These are phyloP conservation scores for Agrotis puta DNA, from an alignment of 2,888 invertebrate species.

Conservation along the genomic window DNA sequence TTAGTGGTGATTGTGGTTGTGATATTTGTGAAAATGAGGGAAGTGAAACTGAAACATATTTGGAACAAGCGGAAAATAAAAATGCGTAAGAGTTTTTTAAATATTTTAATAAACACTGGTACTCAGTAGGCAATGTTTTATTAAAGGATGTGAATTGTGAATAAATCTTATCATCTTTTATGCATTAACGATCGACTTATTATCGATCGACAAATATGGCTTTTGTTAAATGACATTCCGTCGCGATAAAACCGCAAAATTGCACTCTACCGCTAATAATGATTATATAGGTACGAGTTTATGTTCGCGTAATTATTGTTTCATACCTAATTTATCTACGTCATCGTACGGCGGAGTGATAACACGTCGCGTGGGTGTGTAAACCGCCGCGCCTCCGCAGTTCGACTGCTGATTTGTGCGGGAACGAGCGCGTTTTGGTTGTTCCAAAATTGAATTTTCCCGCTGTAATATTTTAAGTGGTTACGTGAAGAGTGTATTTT, in stretches of 20 bases:
- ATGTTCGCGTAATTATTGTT: conserved; percentile 59
- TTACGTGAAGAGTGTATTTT: conserved; percentile 59
- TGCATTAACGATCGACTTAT: conserved; percentile 24
- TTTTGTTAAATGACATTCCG: conserved; percentile 38
- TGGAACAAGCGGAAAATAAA: conserved; percentile 45
- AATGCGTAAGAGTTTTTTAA: conserved; percentile 44
- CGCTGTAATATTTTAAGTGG: conserved; percentile 59
- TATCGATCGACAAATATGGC: conserved; percentile 45
- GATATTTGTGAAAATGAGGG: conserved; percentile 52
- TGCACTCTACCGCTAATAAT: conserved; percentile 54
- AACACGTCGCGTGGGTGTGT: conserved; percentile 73
- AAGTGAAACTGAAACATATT: conserved; percentile 50
- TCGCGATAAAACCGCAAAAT: conserved; percentile 59
- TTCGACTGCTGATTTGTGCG: conserved; percentile 67
- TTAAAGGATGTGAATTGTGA: conserved; percentile 11
- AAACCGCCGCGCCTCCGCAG: conserved; percentile 80
- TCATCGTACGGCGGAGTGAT: conserved; percentile 69
- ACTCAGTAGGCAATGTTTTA: not conserved
- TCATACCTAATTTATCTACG: conserved; percentile 62
- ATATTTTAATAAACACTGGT: conserved; percentile 9
- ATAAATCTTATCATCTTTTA: conserved; percentile 41
- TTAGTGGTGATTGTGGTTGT: conserved; percentile 43
- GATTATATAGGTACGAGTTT: conserved; percentile 56
- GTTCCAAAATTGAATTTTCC: conserved; percentile 63
- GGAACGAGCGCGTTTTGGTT: conserved; percentile 67